Base-by-base conservation (phyloP, 1,140 invertebrate species). In the Periplaneta americana region DNA sequence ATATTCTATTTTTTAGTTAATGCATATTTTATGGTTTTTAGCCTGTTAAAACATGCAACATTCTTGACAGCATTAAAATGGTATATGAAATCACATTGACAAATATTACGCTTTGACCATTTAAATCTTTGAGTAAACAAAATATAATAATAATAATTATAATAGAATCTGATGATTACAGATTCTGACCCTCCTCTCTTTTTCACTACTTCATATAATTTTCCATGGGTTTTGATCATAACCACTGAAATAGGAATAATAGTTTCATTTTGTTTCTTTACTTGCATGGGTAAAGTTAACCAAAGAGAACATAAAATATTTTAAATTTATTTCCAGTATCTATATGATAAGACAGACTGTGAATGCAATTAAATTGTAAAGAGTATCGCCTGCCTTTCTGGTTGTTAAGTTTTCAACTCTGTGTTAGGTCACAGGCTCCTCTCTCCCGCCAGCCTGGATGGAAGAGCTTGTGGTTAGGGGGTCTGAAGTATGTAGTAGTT, bases 381-480 rank as follows among this genome's bases (percentile, higher is more conserved):
- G 77, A 78, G 32, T 78, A 78, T 32, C 36, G 77, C 77, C 77
- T 78, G 77, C 77, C 77, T 78, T 78, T 78, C 36, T 39, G 77
- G 77, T 78, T 78, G 77, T 78, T 78, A 78, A 78, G 77, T 78
- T 78, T 77, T 78, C 39, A 78, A 78, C 32, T 37, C 39, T 78
- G 77, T 78, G 77, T 78, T 78, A 78, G 35, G n/a, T 48, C 39
- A 48, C 77, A 78, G 77, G 15, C 35, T 78, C 35, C 34, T 78
- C n/a, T 66, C 8, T 66, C 48, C 48, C 48, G 11, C 22, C 48
- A 66, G 4, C 22, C 22, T 66, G 48, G 48, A 66, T 66, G n/a
- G 48, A 66, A n/a, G 48, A n/a, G 48, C 48, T 66, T 66, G 48
- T 66, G 48, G 22, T 66, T n/a, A 28, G n/a, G 48, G 48, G 48